A percentile compares a stretch with the other conserved stretches of the same genome.
Evolutionary conservation across 2,888 invertebrate genomes (phyloP).

Genomic region (Hartigia nigra): DNA sequence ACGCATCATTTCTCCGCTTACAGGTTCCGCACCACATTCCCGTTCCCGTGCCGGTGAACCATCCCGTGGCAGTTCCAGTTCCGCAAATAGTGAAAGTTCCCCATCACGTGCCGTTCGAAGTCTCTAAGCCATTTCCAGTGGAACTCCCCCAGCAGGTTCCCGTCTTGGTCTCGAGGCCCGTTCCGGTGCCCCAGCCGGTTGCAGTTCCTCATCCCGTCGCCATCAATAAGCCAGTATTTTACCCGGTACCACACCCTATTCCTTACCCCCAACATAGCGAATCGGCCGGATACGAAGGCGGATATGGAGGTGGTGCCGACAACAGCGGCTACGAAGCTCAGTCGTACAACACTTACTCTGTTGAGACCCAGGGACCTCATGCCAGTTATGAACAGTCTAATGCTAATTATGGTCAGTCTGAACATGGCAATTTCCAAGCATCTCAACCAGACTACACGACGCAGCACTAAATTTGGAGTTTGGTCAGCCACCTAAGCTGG

Average conservation of each 20-base stretch:
- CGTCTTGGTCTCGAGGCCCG: constrained; percentile 45
- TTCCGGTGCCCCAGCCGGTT: constrained; percentile 55
- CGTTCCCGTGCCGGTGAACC: constrained; percentile 61
- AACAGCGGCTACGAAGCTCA: constrained; percentile 22
- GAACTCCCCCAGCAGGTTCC: constrained; percentile 60
- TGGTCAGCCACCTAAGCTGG: neutral
- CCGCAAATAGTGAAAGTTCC: constrained; percentile 63
- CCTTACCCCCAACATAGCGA: constrained; percentile 21
- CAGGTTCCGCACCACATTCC: constrained; percentile 62
- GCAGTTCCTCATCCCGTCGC: constrained; percentile 54
- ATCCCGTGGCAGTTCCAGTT: constrained; percentile 59
- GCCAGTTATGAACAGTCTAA: constrained; percentile 25
- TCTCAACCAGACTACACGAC: constrained; percentile 49
- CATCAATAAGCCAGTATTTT: constrained; percentile 49
- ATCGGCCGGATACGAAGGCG: constrained; percentile 20
- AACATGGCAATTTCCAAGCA: constrained; percentile 31
- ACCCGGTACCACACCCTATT: constrained; percentile 47
- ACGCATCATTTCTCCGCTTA: neutral
- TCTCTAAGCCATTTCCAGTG: constrained; percentile 54
- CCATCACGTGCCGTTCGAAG: constrained; percentile 59
- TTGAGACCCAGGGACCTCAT: constrained; percentile 17
- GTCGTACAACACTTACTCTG: constrained; percentile 20
- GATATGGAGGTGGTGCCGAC: constrained; percentile 20
- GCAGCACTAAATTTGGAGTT: constrained; percentile 14
- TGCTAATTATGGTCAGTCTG: neutral